Conservation (phyloP, 2,888 invertebrate species). For the Dicycla oo region DNA sequence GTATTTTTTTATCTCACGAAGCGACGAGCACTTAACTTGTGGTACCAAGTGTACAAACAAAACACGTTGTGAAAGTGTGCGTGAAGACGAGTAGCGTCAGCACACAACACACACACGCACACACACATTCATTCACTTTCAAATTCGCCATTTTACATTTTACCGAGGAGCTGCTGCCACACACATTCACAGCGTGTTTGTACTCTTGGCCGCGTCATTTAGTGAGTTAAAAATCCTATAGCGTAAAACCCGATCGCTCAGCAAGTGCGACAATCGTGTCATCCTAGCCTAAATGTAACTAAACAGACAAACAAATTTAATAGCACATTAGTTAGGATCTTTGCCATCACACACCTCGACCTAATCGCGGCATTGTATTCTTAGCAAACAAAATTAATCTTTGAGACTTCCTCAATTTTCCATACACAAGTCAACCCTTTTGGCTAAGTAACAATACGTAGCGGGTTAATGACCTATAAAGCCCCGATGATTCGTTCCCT, state of each 20-base stretch:
- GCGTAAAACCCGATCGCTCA: neutral
- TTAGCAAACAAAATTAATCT: constrained; percentile 43
- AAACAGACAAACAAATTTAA: neutral
- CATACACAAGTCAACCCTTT: constrained; percentile 66
- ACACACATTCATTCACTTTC: too few relatives aligned
- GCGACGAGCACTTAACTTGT: too few relatives aligned
- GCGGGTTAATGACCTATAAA: constrained; percentile 85
- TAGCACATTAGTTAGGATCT: neutral
- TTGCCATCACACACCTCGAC: constrained; percentile 1
- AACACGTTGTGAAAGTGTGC: too few relatives aligned
- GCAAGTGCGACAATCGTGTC: neutral
- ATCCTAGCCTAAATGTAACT: neutral
- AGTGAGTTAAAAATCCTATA: too few relatives aligned
- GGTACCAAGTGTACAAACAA: too few relatives aligned
- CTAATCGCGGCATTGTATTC: constrained; percentile 35
- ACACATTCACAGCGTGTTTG: too few relatives aligned
- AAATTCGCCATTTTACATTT: too few relatives aligned
- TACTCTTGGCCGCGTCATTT: too few relatives aligned
- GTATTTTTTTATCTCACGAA: too few relatives aligned
- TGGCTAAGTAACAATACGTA: constrained; percentile 75
- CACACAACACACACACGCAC: too few relatives aligned
- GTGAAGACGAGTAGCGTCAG: too few relatives aligned
- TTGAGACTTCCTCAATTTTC: constrained; percentile 52
- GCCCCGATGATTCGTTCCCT: constrained; percentile 78
- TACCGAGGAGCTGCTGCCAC: too few relatives aligned